Percentiles rank a stretch among this genome's conserved stretches.
These are phyloP conservation scores for Azemiops feae DNA, from an alignment of 2,113 vertebrate genomes.

Conservation along the genomic window DNA sequence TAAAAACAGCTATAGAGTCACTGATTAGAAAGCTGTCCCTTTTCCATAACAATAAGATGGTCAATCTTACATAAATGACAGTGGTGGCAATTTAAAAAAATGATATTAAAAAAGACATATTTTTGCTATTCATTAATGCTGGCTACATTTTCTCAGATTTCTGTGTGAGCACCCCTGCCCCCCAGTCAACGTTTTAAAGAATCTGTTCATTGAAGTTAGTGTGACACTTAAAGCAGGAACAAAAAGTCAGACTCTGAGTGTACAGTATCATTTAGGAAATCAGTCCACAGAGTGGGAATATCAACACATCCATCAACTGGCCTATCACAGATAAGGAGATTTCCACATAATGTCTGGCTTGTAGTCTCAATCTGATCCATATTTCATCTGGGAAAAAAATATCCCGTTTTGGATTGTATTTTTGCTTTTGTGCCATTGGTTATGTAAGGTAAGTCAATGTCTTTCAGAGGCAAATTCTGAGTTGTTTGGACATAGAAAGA, in stretches of 20 bases:
- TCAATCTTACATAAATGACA: background rate
- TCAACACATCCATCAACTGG: background rate
- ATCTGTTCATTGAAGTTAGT: background rate
- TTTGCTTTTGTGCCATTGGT: background rate
- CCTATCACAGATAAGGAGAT: background rate
- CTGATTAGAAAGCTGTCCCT: background rate
- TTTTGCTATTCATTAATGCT: background rate
- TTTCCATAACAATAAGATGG: background rate
- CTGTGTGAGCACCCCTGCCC: background rate
- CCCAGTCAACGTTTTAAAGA: background rate
- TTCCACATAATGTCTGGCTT: background rate
- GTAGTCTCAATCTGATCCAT: background rate
- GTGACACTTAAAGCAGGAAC: background rate
- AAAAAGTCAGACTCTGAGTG: background rate
- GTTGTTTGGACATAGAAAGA: background rate
- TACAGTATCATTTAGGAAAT: background rate
- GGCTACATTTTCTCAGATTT: background rate
- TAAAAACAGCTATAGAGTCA: background rate
- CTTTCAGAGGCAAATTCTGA: background rate
- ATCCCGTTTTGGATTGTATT: background rate
- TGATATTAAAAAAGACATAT: background rate
- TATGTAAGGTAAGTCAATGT: background rate
- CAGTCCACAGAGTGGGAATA: background rate
- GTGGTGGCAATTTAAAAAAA: background rate
- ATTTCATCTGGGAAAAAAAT: background rate